Evolutionary conservation across 2,797 vertebrate genomes (phyloP).

Genomic region (Tiaroga cobitis): DNA sequence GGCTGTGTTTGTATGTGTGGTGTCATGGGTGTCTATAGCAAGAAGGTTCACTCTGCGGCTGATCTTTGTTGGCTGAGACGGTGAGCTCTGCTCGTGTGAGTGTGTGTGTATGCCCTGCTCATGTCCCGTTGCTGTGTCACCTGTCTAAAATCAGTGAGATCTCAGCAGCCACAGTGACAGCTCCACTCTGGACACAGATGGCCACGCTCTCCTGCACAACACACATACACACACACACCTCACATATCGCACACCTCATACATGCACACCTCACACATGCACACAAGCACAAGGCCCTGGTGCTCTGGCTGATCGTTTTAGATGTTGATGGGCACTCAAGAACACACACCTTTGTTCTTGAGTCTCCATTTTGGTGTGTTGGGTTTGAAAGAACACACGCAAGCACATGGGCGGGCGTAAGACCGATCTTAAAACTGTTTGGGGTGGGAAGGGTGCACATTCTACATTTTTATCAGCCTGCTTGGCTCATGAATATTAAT

Average conservation of each 20-base stretch:
- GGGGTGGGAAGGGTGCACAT: background rate
- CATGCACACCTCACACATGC: conserved; percentile 56
- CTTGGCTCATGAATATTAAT: background rate
- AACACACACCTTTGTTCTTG: conserved; percentile 27
- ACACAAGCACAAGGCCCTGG: conserved; percentile 63
- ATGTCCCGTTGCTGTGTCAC: conserved; percentile 83
- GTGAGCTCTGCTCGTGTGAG: conserved; percentile 40
- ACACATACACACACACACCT: conserved; percentile 53
- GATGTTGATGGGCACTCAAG: conserved; percentile 42
- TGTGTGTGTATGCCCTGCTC: conserved; percentile 61
- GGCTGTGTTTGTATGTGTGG: conserved; percentile 55
- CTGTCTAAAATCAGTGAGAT: conserved; percentile 80
- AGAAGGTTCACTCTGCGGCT: conserved; percentile 52
- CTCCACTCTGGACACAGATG: conserved; percentile 88
- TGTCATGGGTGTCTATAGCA: conserved; percentile 42
- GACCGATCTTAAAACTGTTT: background rate
- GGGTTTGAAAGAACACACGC: conserved; percentile 29
- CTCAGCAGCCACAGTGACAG: conserved; percentile 89
- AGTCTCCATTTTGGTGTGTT: conserved; percentile 47
- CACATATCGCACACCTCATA: conserved; percentile 33
- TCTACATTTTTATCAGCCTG: conserved; percentile 3
- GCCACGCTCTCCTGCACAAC: conserved; percentile 77
- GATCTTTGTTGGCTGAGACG: conserved; percentile 61
- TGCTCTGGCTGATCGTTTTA: conserved; percentile 53
- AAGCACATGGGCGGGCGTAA: background rate